Conservation (phyloP, 2,797 vertebrate genomes). For the Thripadectes ignobilis region DNA sequence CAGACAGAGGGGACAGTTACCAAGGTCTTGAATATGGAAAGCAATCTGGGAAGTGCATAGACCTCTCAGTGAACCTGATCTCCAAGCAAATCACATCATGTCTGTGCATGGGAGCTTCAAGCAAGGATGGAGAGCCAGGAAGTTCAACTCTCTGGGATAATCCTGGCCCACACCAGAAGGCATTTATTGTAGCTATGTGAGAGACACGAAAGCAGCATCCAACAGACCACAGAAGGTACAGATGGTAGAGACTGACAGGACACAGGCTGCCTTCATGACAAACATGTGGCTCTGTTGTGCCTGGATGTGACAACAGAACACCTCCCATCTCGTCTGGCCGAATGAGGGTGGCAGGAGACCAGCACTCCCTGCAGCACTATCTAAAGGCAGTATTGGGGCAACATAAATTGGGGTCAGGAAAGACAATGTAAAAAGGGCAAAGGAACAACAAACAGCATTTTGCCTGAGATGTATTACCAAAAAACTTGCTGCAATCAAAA, state of each 20-base stretch:
- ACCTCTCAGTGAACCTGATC: background rate
- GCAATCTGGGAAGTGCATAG: background rate
- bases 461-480: background rate
- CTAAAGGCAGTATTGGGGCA: background rate
- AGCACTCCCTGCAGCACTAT: background rate
- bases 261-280: background rate
- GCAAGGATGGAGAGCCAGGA: background rate
- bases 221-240: background rate
- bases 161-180: background rate
- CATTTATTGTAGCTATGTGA: background rate
- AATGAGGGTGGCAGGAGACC: background rate
- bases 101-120: background rate
- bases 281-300: accelerated
- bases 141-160: background rate
- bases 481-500: background rate
- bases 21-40: background rate
- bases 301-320: background rate
- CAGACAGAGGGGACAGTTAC: background rate
- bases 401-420: background rate
- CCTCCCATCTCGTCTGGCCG: background rate
- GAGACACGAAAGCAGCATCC: background rate
- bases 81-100: background rate
- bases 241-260: background rate
- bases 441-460: background rate
- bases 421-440: background rate